Base-by-base conservation (phyloP, 2,888 invertebrate species). In the Mechanitis messenoides region DNA sequence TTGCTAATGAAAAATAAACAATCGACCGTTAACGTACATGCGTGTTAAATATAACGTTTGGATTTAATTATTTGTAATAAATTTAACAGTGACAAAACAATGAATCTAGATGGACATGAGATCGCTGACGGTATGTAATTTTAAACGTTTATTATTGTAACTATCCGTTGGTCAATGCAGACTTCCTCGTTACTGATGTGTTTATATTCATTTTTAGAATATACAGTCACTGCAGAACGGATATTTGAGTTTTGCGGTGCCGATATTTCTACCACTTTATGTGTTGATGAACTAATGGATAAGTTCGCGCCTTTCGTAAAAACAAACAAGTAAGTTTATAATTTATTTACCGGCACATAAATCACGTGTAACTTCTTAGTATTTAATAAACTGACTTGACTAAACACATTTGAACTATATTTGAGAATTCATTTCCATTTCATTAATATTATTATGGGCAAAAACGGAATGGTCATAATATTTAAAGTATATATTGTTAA, bases 241-340 rank as follows among this genome's bases (percentile, higher is more conserved):
- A 87, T 90, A 75, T 90, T 90, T 77, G 83, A 86, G 69, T 84
- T 77, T 73, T 90, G 87, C 72, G 86, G 86, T 63, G 81, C 78
- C 9, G 81, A 85, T 55, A 83, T 74, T 68, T 74, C 79, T 47
- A 80, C 80, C 56, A 77, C 79, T 66, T 72, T 89, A 68, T 79
- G 79, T 65, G 87, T 89, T 56, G 81, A 87, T 68, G 74, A 77
- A 53, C 75, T 90, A 62, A 88, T 90, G 87, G 85, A 87, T 64
- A 86, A 86, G 73, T 87, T 87, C 70, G 81, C 85, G 63, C 87
- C 88, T 59, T 85, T 83, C 68, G 78, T 87, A 56, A 86, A 86
- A 74, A 85, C 85, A 67, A 84, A 87, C 75, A 88, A 87, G 90
- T 90, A 73, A 84, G 88, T 71, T 20, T 38, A 11, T 7, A 9